A percentile compares a stretch with the other conserved stretches of the same genome.
These are phyloP conservation scores for Drosophila tropicalis DNA, from an alignment of 1,140 invertebrate species.

Conservation along the genomic window DNA sequence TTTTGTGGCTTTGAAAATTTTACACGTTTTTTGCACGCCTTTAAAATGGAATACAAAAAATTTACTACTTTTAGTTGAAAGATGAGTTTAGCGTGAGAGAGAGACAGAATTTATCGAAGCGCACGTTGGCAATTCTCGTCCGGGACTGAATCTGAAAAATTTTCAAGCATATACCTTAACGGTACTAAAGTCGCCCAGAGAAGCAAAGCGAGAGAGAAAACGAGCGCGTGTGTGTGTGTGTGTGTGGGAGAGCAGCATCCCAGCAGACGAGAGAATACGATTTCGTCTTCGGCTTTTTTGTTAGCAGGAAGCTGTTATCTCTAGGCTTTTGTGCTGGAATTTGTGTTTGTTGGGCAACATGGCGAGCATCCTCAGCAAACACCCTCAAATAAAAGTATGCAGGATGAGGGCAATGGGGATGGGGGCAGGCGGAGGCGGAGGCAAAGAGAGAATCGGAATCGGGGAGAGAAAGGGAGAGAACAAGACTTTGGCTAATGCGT, in stretches of 20 bases:
- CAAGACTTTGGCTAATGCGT: conserved; percentile 45
- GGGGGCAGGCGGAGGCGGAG: no score
- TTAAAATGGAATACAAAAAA: conserved; percentile 13
- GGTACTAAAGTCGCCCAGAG: conserved; percentile 44
- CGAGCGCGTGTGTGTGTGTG: no score
- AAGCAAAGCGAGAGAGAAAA: conserved; percentile 9
- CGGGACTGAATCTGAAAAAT: conserved; percentile 80
- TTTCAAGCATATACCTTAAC: conserved; percentile 76
- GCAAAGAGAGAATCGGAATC: not conserved
- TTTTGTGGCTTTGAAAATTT: conserved; percentile 12
- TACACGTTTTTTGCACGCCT: conserved; percentile 51
- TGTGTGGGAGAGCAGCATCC: conserved; percentile 12
- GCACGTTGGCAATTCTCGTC: conserved; percentile 80
- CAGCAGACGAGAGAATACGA: conserved; percentile 5
- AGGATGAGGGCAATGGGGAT: not conserved
- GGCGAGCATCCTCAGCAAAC: conserved; percentile 75
- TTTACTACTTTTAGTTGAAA: not conserved
- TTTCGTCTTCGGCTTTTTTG: not conserved
- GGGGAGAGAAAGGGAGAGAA: not conserved
- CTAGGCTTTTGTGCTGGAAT: conserved; percentile 70
- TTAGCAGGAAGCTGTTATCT: conserved; percentile 58
- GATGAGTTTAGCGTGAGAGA: not conserved
- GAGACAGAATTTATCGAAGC: conserved; percentile 31
- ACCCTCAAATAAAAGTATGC: conserved; percentile 69
- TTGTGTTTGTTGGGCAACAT: conserved; percentile 79